These are phyloP conservation scores for Formica aserva DNA, from an alignment of 2,888 invertebrate species.

Conservation along the genomic window DNA sequence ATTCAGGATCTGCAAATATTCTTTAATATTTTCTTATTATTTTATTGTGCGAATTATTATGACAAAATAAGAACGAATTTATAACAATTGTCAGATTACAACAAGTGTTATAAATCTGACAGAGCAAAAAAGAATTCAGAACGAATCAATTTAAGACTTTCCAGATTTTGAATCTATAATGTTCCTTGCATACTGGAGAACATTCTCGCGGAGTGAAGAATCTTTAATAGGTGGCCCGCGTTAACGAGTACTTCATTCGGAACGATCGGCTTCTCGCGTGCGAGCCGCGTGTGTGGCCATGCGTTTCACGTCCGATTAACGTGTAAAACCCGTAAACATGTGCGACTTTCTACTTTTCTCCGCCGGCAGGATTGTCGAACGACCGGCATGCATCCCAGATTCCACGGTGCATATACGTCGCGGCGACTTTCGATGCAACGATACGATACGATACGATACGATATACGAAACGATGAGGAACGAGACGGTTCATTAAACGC, in stretches of 20 bases:
- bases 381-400: slow-evolving; percentile 32
- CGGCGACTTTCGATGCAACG: slow-evolving; percentile 24
- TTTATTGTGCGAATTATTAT: background rate
- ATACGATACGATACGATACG: slow-evolving; percentile 4
- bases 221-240: slow-evolving; percentile 18
- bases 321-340: slow-evolving; percentile 66
- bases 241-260: slow-evolving; percentile 42
- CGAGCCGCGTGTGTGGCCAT: slow-evolving; percentile 44
- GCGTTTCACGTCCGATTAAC: slow-evolving; percentile 74
- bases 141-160: background rate
- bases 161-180: background rate
- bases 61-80: background rate
- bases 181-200: background rate
- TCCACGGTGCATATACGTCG: slow-evolving; percentile 2
- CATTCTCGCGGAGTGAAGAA: background rate
- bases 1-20: background rate
- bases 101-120: no score
- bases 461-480: background rate
- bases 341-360: slow-evolving; percentile 75
- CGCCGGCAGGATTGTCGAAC: slow-evolving; percentile 44
- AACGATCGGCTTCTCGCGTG: slow-evolving; percentile 54
- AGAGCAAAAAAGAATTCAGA: background rate
- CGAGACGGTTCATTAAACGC: slow-evolving; percentile 5
- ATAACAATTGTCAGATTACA: no score
- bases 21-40: background rate